A percentile compares a stretch with the other conserved stretches of the same genome.
Evolutionary conservation across 2,888 invertebrate species (phyloP).

Genomic region (Nomada goodeniana): DNA sequence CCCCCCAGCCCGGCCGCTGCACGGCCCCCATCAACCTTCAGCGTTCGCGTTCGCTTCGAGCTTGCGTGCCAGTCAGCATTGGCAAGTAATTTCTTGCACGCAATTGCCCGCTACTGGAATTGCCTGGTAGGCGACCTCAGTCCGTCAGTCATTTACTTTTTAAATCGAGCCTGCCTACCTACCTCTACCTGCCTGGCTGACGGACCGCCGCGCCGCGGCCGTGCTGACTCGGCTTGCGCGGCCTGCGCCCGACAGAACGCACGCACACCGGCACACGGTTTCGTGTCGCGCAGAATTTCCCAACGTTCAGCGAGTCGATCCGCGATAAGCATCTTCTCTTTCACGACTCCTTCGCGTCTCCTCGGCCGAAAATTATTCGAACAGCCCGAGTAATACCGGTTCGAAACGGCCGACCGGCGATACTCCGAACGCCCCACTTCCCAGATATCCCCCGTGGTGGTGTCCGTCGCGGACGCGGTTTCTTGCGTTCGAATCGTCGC

Average conservation of each 20-base stretch:
- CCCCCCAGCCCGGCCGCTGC: background rate
- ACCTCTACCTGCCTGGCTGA: constrained; percentile 59
- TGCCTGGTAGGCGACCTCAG: constrained; percentile 82
- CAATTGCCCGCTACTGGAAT: constrained; percentile 83
- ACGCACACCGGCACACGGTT: constrained; percentile 57
- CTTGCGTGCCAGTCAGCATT: constrained; percentile 80
- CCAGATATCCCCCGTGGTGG: background rate
- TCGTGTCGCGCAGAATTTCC: constrained; percentile 61
- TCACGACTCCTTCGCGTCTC: constrained; percentile 6
- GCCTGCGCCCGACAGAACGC: constrained; percentile 20
- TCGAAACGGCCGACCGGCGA: background rate
- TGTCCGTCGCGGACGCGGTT: background rate
- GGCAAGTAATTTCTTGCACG: constrained; percentile 83
- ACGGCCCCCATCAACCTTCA: constrained; percentile 65
- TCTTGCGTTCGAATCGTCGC: background rate
- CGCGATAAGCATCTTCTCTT: constrained; percentile 47
- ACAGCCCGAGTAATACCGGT: constrained; percentile 20
- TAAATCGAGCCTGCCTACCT: constrained; percentile 76
- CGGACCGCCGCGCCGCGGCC: constrained; percentile 40
- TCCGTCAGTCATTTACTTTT: constrained; percentile 82
- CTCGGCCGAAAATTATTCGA: constrained; percentile 40
- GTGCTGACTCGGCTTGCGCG: constrained; percentile 20
- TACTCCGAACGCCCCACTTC: background rate
- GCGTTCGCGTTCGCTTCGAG: constrained; percentile 73
- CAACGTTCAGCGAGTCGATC: constrained; percentile 47